Evolutionary conservation across 1,140 invertebrate species (phyloP), one percentile per base, ranked within the genome.

Genomic region (Bombus superbus): DNA sequence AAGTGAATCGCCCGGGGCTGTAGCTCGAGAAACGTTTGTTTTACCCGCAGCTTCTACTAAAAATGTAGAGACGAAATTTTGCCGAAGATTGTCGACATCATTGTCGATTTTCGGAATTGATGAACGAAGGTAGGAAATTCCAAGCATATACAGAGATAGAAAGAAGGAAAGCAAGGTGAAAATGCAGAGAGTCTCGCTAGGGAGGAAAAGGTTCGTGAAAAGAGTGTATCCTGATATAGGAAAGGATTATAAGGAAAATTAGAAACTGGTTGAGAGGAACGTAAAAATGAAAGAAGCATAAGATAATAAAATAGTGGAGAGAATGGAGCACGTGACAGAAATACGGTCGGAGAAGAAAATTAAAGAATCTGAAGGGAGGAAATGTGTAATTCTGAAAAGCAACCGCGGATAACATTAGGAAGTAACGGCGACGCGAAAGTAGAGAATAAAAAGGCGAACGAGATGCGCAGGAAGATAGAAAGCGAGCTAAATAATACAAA

Each of bases 161-260:
- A 59, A 35, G 6, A 57, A 57, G 25, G 22, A 59, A 28, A 38
- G 59, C 18, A 22, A 53, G 47, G 18, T 22, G 18, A 53, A 53
- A 22, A 53, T 22, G 18, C 1, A 53, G 47, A 53, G 18, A 22
- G 47, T 18, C 5, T 53, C 15, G 47, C 18, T 53, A 53, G 18
- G 47, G 28, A 18, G n/a, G 28, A 8, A n/a, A 38, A 44, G 35
- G 22, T 32, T 40, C 4, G 40, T 0, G 38, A 38, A n/a, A 47
- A 79, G 40, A 53, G 47, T 44, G 22, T 68, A 42, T 64, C n/a
- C 32, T 35, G n/a, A 38, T 59, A 38, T 32, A 69, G 32, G 22
- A 53, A 53, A n/a, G 28, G 68, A 53, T 40, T 71, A n/a, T 40
- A 72, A 59, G 53, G 68, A 40, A 80, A 80, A 80, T 84, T 79